Conservation (phyloP, 2,113 vertebrate species). For the Globicephala melas region DNA sequence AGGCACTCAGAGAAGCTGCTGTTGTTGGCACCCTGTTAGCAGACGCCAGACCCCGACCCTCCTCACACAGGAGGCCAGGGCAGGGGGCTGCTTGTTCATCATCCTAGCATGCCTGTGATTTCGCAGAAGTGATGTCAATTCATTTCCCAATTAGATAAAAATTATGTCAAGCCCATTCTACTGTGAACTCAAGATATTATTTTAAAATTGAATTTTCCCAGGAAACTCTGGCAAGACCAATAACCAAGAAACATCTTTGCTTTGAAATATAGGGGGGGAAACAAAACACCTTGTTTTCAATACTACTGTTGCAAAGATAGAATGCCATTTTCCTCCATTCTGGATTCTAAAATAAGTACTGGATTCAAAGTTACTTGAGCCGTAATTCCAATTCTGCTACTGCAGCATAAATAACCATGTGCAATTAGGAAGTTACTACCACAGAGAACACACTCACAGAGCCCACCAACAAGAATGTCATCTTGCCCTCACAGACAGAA, state of each 20-base stretch:
- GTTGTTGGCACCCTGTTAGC: rapidly evolving
- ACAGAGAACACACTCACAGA: neutral
- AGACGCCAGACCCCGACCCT: too few relatives aligned
- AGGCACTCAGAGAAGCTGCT: neutral
- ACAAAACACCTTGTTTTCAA: neutral
- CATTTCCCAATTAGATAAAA: neutral
- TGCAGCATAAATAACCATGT: neutral
- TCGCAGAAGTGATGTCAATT: neutral
- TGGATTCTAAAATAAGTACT: neutral
- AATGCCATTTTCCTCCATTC: neutral
- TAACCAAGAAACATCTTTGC: neutral
- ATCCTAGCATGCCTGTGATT: neutral
- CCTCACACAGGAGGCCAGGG: neutral
- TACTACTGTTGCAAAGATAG: neutral
- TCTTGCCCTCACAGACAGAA: neutral
- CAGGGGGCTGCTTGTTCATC: neutral
- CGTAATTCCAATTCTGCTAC: neutral
- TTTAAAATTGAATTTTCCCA: neutral
- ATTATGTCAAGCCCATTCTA: neutral
- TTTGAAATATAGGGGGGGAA: neutral
- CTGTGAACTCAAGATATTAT: neutral
- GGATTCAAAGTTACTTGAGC: neutral
- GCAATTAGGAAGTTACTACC: neutral
- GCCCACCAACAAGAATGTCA: neutral
- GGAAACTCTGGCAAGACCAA: neutral